Base-by-base conservation (phyloP, 2,888 invertebrate genomes). In the Osmoderma eremita region DNA sequence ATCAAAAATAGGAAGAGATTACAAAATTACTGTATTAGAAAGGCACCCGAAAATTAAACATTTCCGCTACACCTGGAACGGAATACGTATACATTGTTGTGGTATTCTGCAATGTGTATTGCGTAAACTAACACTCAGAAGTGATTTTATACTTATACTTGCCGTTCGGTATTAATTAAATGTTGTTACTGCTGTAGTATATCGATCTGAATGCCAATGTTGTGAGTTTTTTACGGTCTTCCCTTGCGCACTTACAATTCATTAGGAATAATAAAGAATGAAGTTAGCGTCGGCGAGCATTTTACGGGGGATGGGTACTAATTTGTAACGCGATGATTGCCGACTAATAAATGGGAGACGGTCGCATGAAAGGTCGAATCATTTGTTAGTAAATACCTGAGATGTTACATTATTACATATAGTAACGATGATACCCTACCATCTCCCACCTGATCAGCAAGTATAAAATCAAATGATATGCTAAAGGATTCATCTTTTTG, bases 381-480 rank as follows among this genome's bases (percentile, higher is more conserved):
- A 58, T 63, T 65, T 68, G 65, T 65, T 56, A 48, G 67, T 64
- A 63, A 65, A 68, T 65, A 68, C 68, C 61, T 65, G 61, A 63
- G 75, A 75, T 78, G 78, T 77, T 78, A 78, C 76, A 78, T 73
- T 79, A 78, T 77, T 78, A 77, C 76, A 77, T 71, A 77, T 77
- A 76, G 71, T 74, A 75, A 75, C 75, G 76, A 75, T 74, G 75
- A 54, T 73, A 73, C 77, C 77, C 78, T 77, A 71, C 72, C 74
- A 74, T 77, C 78, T 78, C 79, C 79, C 78, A 79, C 79, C 77
- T 74, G 72, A 68, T 69, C 73, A 70, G 70, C 74, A 72, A 72
- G 77, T 79, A 79, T 79, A 79, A 79, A 79, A 78, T 78, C 75
- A 75, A 76, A 75, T 77, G 77, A 75, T 78, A 70, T 67, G 70